Evolutionary conservation across 2,888 invertebrate genomes (phyloP).

Genomic region (Drosophila sordidula): DNA sequence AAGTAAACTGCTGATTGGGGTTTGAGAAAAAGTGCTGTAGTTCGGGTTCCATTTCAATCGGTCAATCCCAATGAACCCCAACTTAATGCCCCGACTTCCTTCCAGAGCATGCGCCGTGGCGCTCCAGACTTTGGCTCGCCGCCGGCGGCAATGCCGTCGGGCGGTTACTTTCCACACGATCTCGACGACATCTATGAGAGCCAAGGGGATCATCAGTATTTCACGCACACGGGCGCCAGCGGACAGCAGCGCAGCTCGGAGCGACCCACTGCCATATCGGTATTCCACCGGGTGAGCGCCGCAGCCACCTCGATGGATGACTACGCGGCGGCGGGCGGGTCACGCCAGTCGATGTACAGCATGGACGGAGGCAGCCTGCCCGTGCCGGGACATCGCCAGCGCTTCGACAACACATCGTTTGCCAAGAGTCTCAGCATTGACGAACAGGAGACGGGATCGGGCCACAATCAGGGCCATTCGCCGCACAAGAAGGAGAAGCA

Average conservation of each 20-base stretch:
- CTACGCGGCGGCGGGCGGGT: slow-evolving; percentile 56
- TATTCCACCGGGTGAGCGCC: slow-evolving; percentile 83
- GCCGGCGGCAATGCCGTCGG: slow-evolving; percentile 71
- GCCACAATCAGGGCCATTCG: slow-evolving; percentile 31
- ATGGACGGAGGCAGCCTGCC: slow-evolving; percentile 54
- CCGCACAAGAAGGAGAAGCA: slow-evolving; percentile 66
- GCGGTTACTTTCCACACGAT: slow-evolving; percentile 85
- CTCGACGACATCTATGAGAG: slow-evolving; percentile 85
- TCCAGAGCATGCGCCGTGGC: slow-evolving; percentile 82
- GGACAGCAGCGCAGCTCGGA: slow-evolving; percentile 73
- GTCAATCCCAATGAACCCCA: background rate
- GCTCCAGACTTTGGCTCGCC: slow-evolving; percentile 81
- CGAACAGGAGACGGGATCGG: slow-evolving; percentile 54
- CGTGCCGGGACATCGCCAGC: slow-evolving; percentile 56
- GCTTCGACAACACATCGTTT: slow-evolving; percentile 84
- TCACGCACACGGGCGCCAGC: slow-evolving; percentile 83
- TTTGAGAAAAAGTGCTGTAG: slow-evolving; percentile 12
- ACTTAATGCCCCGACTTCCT: slow-evolving; percentile 18
- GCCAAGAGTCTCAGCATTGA: slow-evolving; percentile 82
- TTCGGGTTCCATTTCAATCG: slow-evolving; percentile 6
- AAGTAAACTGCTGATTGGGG: background rate
- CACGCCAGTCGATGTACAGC: slow-evolving; percentile 62
- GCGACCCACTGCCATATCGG: slow-evolving; percentile 83
- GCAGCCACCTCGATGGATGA: slow-evolving; percentile 83
- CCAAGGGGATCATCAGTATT: slow-evolving; percentile 85